Evolutionary conservation across 2,888 invertebrate genomes (phyloP), one percentile per base, ranked within the genome.

Genomic region (Stenodema calcarata): DNA sequence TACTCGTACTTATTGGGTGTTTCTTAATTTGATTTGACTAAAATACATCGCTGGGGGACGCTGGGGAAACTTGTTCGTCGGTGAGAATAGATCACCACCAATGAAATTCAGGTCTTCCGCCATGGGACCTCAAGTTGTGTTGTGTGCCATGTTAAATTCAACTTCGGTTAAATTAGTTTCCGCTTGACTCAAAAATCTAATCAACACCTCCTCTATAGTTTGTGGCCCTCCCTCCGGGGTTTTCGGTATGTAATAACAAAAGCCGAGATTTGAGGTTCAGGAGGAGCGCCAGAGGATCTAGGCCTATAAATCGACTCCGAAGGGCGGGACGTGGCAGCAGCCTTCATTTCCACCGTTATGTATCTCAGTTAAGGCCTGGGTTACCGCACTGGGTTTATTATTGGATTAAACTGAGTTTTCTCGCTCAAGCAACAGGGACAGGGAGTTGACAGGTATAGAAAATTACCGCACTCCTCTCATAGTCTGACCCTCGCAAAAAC

Each of bases 111-210:
- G 62, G 44, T 44, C 54, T 54, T 54, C 54, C 54, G 54, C 54
- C 7, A 1, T 18, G 62, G 62, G 27, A 27, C 62, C 27, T 62
- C 62, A 62, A 62, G 23, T 62, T 62, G 62, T 62, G 62, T 62
- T 18, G 62, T 23, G 12, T 23, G 27, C 62, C 62, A 78, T 41
- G 78, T 62, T 78, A 78, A 78, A 44, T 78, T 44, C 78, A 42
- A 78, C 41, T 23, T n/a, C 44, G 18, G 23, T n/a, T 44, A 78
- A 78, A 78, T 78, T 78, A 78, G 78, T 78, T 78, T 78, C 78
- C 27, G 41, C 78, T 78, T 42, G 41, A 78, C 78, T 78, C 78
- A 44, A 14, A 78, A 78, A 78, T 78, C 78, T 78, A 78, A 78
- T 78, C 41, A 78, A 78, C 78, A 78, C 41, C 44, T 44, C 62